Conservation (phyloP, 2,113 vertebrate genomes). For the Geococcyx californianus region DNA sequence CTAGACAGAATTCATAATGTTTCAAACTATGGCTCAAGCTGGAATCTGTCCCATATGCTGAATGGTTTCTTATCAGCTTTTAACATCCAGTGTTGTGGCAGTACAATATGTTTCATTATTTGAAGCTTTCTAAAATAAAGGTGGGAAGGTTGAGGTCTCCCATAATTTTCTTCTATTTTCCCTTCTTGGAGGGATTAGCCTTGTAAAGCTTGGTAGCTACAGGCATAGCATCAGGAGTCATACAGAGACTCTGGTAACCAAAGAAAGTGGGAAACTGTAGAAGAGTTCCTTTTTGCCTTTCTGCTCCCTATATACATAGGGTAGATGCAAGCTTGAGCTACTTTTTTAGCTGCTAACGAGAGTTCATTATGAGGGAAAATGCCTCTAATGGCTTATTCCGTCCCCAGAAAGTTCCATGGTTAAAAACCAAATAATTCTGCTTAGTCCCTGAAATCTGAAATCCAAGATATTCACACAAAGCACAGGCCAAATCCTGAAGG, state of each 20-base stretch:
- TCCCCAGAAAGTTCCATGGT: not conserved
- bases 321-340: not conserved
- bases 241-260: not conserved
- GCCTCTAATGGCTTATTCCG: not conserved
- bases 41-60: not conserved
- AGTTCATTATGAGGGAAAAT: not conserved
- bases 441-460: slow-evolving; percentile 18
- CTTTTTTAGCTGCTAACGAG: not conserved
- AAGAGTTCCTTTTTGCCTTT: not conserved
- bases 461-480: slow-evolving; percentile 11
- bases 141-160: not conserved
- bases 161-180: not conserved
- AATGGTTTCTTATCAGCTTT: not conserved
- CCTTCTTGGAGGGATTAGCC: not conserved
- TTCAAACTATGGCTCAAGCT: not conserved
- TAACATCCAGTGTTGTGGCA: not conserved
- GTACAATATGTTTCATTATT: not conserved
- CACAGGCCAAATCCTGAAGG: slow-evolving; percentile 13
- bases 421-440: slow-evolving; percentile 17
- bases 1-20: not conserved
- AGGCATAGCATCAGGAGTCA: not conserved
- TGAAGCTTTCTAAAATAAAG: not conserved
- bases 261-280: not conserved
- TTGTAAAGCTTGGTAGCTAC: not conserved
- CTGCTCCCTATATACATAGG: not conserved